These are phyloP conservation scores for Silurus glanis DNA, from an alignment of 2,113 vertebrate genomes.

Conservation along the genomic window DNA sequence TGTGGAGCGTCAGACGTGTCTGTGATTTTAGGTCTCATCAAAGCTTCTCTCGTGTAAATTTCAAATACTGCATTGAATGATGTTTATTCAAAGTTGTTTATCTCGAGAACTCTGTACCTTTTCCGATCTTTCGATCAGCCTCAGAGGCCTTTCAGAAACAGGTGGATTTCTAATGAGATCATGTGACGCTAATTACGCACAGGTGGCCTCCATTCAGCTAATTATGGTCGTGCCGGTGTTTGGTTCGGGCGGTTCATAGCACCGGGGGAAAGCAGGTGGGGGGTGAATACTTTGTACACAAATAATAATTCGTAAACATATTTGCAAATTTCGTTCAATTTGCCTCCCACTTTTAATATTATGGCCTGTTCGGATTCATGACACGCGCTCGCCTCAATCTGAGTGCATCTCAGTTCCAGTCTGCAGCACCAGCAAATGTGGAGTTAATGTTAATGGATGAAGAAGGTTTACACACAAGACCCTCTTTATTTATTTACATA, in stretches of 20 bases:
- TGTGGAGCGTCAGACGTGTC: not conserved
- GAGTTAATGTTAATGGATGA: not conserved
- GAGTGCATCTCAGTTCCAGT: not conserved
- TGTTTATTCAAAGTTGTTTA: not conserved
- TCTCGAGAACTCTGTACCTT: not conserved
- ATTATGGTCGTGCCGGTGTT: not conserved
- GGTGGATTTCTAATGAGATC: not conserved
- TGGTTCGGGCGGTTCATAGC: not conserved
- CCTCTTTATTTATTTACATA: not conserved
- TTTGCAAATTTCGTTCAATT: not conserved
- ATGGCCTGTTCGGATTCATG: not conserved
- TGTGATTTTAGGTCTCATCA: too few relatives aligned
- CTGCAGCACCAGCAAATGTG: not conserved
- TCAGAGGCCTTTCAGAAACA: not conserved
- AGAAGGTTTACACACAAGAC: not conserved
- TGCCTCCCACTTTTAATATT: not conserved
- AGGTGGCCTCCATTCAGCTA: not conserved
- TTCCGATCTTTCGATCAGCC: not conserved
- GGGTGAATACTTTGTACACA: not conserved
- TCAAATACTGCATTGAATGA: not conserved
- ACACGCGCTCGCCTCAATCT: not conserved
- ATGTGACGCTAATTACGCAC: conserved; percentile 7
- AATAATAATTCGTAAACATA: not conserved
- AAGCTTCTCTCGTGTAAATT: too few relatives aligned
- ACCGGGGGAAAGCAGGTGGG: too few relatives aligned